These are phyloP conservation scores for Crypturellus tataupa DNA, from an alignment of 2,797 vertebrate species.

Conservation along the genomic window DNA sequence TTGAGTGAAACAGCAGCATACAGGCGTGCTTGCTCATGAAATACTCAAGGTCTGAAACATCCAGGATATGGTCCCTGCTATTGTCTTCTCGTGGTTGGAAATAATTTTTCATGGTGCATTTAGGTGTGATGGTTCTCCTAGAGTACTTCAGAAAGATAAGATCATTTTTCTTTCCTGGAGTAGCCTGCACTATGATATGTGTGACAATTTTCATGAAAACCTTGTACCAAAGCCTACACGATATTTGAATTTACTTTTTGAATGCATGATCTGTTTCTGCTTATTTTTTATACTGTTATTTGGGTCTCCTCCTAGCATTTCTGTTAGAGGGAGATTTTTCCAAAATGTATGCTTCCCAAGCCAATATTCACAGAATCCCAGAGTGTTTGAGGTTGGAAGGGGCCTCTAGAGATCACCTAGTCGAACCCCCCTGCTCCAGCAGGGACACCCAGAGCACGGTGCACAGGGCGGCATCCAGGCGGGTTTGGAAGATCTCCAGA, in stretches of 20 bases:
- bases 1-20: conserved; percentile 2
- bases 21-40: neutral
- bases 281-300: neutral
- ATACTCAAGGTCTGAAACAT: conserved; percentile 18
- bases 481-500: no score
- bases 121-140: neutral
- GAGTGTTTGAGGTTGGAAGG: no score
- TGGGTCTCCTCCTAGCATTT: neutral
- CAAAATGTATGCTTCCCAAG: neutral
- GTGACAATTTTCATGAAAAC: neutral
- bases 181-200: neutral
- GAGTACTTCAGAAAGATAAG: neutral
- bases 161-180: neutral
- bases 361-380: no score
- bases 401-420: no score
- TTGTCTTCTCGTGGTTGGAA: conserved; percentile 12
- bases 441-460: no score
- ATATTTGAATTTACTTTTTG: neutral
- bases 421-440: no score
- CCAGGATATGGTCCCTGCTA: neutral
- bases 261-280: neutral
- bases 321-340: neutral
- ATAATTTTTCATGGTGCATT: neutral
- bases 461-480: no score
- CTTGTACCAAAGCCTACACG: neutral